Evolutionary conservation across 2,113 vertebrate genomes (phyloP), one percentile per base, ranked within the genome.

Genomic region (Nerophis lumbriciformis): DNA sequence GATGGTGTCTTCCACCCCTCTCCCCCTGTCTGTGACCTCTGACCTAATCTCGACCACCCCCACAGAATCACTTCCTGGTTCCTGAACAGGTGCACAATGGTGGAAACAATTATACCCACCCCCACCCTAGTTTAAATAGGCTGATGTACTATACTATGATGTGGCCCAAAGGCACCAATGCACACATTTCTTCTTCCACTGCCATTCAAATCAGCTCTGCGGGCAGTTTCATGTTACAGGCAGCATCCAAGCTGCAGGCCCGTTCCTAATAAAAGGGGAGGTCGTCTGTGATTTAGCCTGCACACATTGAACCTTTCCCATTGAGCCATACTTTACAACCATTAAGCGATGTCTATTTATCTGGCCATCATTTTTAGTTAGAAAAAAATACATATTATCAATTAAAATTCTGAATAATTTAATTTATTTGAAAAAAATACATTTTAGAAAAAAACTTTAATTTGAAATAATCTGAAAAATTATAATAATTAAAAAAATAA

Each of bases 191-290:
- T 66, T 63, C 71, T 69, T 71, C 73, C 67, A 67, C 76, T 57
- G 62, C 82, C 80, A 88, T 84, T 90, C 83, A 85, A 82, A 85
- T 75, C 66, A 73, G 75, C 37, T 65, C 65, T 15, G 49, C 45
- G 37, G 54, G 61, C 54, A 45, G 78, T 77, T 71, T 89, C 71
- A 39, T 53, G 74, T 89, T 88, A 67, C 86, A 65, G 44, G 13
- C 39, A 36, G 19, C 66, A 63, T 60, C 63, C 54, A 45, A 61
- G 64, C 37, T 64, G 65, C 67, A 63, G 67, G 13, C 49, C n/a
- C 21, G 65, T 55, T 52, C 37, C 65, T 66, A 45, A 12, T 12
- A 45, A 45, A 44, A 61, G 57, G 71, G 75, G 59, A 60, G 55
- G 37, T 50, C 64, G 57, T 53, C 68, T 45, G 75, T 68, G 52